Conservation (phyloP, 2,797 vertebrate species). For the Pangasius sanitwongsei region DNA sequence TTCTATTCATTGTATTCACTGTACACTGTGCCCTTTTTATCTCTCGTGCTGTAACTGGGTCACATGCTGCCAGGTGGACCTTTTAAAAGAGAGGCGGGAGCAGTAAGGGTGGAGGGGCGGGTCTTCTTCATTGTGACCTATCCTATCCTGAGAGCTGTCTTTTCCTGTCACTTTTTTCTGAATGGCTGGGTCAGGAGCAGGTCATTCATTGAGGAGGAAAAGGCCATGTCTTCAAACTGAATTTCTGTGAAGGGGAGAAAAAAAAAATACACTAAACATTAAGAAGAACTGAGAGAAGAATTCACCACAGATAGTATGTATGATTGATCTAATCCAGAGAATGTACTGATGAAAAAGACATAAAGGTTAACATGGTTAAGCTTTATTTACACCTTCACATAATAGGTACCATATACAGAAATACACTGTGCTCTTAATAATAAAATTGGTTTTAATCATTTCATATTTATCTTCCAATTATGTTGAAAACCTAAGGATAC, state of each 20-base stretch:
- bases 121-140: conserved; percentile 2
- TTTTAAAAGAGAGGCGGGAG: conserved; percentile 48
- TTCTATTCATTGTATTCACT: neutral
- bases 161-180: conserved; percentile 26
- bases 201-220: conserved; percentile 23
- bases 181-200: conserved; percentile 34
- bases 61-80: conserved; percentile 41
- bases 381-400: neutral
- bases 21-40: neutral
- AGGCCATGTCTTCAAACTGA: neutral
- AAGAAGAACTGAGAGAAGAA: conserved; percentile 3
- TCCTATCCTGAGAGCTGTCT: conserved; percentile 3
- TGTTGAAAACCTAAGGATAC: neutral
- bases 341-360: neutral
- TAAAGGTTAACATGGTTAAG: neutral
- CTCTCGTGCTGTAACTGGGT: conserved; percentile 23
- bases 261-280: neutral
- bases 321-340: neutral
- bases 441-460: neutral
- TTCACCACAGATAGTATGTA: neutral
- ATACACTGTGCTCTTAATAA: neutral
- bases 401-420: neutral
- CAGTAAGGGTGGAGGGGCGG: neutral
- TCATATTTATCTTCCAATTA: neutral
- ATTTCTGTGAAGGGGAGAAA: neutral